A percentile compares a stretch with the other conserved stretches of the same genome.
Evolutionary conservation across 2,113 vertebrate genomes (phyloP).

Genomic region (Proteles cristata): DNA sequence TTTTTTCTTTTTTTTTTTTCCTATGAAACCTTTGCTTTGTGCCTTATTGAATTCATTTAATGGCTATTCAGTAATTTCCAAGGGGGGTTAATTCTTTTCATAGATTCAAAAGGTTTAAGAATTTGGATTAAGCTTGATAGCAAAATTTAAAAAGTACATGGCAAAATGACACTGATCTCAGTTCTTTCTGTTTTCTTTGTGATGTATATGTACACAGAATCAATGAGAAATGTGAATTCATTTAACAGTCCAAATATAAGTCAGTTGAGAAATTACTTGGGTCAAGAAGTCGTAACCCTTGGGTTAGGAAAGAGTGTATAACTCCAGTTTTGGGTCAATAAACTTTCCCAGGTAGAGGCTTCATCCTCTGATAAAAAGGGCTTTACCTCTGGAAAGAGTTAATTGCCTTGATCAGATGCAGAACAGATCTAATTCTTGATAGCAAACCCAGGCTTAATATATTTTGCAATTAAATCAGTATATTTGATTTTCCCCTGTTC

Average conservation of each 20-base stretch:
- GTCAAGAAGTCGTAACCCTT: background rate
- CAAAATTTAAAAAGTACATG: background rate
- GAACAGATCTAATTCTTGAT: background rate
- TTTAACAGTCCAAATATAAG: background rate
- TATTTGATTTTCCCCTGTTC: background rate
- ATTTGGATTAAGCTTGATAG: background rate
- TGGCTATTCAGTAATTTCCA: background rate
- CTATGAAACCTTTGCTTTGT: background rate
- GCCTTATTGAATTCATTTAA: background rate
- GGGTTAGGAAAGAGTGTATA: background rate
- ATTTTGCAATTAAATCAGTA: slow-evolving; percentile 17
- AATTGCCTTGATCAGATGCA: slow-evolving; percentile 18
- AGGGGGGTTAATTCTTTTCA: background rate
- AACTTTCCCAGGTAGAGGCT: background rate
- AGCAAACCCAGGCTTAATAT: background rate
- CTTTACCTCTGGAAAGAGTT: background rate
- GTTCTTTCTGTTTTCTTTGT: background rate
- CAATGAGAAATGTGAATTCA: background rate
- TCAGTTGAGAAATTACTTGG: background rate
- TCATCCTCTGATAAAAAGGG: background rate
- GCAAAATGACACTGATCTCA: background rate
- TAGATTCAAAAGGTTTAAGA: background rate
- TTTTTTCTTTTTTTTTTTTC: background rate
- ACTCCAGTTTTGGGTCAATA: background rate
- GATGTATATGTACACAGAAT: background rate